Evolutionary conservation across 2,797 vertebrate genomes (phyloP).

Genomic region (Phyllotis vaccarum): DNA sequence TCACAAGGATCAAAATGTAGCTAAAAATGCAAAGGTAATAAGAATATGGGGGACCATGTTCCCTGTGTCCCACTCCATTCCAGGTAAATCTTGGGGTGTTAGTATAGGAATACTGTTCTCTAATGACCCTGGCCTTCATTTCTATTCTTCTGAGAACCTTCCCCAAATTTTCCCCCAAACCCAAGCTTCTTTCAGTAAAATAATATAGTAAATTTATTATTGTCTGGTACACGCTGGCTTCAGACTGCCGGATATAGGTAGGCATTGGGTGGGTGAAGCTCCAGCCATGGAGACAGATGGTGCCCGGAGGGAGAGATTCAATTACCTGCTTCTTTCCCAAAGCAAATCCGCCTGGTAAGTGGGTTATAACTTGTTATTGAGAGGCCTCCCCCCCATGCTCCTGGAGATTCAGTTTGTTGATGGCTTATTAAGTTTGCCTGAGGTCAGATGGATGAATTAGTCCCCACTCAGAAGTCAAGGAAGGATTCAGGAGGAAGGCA

Average conservation of each 20-base stretch:
- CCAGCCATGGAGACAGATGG: conserved; percentile 80
- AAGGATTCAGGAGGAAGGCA: background rate
- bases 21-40: background rate
- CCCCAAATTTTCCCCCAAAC: conserved; percentile 15
- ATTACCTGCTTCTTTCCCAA: conserved; percentile 76
- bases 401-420: conserved; percentile 72
- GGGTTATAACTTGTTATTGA: conserved; percentile 72
- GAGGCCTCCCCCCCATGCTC: background rate
- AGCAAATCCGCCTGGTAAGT: conserved; percentile 69
- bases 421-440: conserved; percentile 52
- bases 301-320: conserved; percentile 68
- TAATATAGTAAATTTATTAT: conserved; percentile 13
- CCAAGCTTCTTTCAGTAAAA: background rate
- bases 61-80: background rate
- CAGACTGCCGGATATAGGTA: conserved; percentile 35
- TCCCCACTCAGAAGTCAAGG: background rate
- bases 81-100: background rate
- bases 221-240: background rate
- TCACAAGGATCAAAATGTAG: background rate
- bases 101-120: background rate
- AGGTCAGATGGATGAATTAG: conserved; percentile 16
- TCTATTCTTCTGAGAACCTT: background rate
- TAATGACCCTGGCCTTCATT: background rate
- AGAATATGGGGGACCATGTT: background rate
- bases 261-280: background rate